Percentiles rank a stretch among this genome's conserved stretches.
Conservation (phyloP, 2,888 invertebrate species). For the Hymenopus coronatus region DNA sequence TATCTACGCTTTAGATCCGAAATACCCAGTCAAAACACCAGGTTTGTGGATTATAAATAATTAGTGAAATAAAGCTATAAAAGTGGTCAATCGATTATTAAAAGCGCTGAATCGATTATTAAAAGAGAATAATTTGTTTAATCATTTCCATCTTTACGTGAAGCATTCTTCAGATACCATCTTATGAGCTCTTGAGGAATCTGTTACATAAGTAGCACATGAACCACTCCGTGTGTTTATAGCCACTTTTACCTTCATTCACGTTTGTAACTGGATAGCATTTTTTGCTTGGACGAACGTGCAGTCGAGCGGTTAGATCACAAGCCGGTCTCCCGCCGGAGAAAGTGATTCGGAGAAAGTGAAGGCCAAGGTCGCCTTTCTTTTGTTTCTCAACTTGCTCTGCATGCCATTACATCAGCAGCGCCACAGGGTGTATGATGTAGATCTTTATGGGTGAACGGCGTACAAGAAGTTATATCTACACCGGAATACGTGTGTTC, state of each 20-base stretch:
- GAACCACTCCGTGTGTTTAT: background rate
- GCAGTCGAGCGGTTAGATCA: background rate
- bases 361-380: slow-evolving; percentile 8
- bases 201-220: background rate
- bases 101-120: too few relatives aligned
- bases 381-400: background rate
- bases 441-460: background rate
- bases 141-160: too few relatives aligned
- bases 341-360: background rate
- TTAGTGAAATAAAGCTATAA: too few relatives aligned
- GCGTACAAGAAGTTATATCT: background rate
- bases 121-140: too few relatives aligned
- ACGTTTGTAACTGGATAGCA: background rate
- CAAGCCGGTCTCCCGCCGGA: background rate
- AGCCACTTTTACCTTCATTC: background rate
- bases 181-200: background rate
- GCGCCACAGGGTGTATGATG: background rate
- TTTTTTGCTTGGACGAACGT: background rate
- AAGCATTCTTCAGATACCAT: background rate
- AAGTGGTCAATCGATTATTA: too few relatives aligned
- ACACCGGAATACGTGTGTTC: background rate
- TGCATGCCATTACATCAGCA: background rate
- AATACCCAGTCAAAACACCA: too few relatives aligned
- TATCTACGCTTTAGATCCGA: too few relatives aligned
- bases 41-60: too few relatives aligned